These are phyloP conservation scores for Toxonevra muliebris DNA, from an alignment of 2,888 invertebrate species.

Conservation along the genomic window DNA sequence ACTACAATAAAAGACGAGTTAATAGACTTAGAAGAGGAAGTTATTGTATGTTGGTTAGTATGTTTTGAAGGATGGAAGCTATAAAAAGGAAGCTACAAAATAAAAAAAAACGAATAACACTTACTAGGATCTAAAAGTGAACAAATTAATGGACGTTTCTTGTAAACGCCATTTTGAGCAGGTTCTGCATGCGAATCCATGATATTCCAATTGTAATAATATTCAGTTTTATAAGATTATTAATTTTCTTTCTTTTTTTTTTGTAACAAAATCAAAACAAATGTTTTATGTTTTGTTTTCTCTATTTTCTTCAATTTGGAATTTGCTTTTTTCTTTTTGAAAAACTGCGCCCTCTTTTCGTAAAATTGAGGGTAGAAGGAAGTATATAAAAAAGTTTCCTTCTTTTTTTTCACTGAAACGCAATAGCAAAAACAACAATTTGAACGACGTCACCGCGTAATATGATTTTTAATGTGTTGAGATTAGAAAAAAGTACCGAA, in stretches of 20 bases:
- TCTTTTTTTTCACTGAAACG: conserved; percentile 11
- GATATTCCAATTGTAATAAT: neutral
- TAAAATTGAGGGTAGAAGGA: neutral
- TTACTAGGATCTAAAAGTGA: conserved; percentile 65
- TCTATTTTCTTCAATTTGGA: too few relatives aligned
- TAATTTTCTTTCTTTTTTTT: conserved; percentile 4
- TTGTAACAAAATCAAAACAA: conserved; percentile 17
- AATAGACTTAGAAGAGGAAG: too few relatives aligned
- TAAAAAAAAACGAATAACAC: conserved; percentile 39
- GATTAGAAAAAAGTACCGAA: conserved; percentile 15
- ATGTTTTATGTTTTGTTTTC: neutral
- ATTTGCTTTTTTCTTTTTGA: neutral
- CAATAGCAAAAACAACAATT: conserved; percentile 32
- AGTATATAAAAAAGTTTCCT: too few relatives aligned
- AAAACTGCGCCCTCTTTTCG: conserved; percentile 10
- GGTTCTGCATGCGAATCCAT: conserved; percentile 54
- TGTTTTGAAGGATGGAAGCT: too few relatives aligned
- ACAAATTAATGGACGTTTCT: conserved; percentile 62
- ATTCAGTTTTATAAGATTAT: conserved; percentile 7
- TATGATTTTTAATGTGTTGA: neutral
- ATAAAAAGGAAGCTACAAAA: too few relatives aligned
- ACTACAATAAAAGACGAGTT: too few relatives aligned
- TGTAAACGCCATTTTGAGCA: conserved; percentile 62
- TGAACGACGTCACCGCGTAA: conserved; percentile 23
- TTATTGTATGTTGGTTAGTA: too few relatives aligned